Evolutionary conservation across 1,140 invertebrate species (phyloP).

Genomic region (Hesperophylax magnus): DNA sequence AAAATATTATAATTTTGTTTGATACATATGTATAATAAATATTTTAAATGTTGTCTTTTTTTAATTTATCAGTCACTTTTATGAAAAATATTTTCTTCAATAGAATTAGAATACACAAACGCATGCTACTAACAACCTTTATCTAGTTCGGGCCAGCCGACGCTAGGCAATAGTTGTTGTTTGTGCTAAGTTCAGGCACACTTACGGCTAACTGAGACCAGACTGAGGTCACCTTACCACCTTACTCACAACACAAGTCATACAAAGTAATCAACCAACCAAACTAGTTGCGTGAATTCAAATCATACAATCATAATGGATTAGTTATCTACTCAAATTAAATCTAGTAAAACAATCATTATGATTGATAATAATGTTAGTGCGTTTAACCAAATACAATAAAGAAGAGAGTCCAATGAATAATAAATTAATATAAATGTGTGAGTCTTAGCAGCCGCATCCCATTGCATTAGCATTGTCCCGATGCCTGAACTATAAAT

Average conservation of each 20-base stretch:
- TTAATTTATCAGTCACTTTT: constrained; percentile 58
- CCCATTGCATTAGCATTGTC: constrained; percentile 11
- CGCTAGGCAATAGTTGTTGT: constrained; percentile 16
- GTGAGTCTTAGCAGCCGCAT: background rate
- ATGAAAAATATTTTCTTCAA: constrained; percentile 56
- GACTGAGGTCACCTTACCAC: background rate
- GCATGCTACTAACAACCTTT: constrained; percentile 50
- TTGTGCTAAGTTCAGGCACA: constrained; percentile 14
- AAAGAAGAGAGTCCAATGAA: too few relatives aligned
- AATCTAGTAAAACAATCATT: too few relatives aligned
- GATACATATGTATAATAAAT: constrained; percentile 57
- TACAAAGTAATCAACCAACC: too few relatives aligned
- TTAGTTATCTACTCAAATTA: too few relatives aligned
- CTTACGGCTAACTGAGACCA: background rate
- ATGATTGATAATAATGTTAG: too few relatives aligned
- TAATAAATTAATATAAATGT: background rate
- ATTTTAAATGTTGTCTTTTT: constrained; percentile 54
- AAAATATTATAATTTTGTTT: constrained; percentile 54
- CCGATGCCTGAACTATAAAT: constrained; percentile 38
- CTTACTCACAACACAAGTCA: background rate
- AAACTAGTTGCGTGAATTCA: too few relatives aligned
- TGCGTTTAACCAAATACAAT: too few relatives aligned
- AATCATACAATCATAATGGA: too few relatives aligned
- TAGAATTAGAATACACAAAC: constrained; percentile 56
- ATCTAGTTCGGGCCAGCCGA: constrained; percentile 55